Evolutionary conservation across 2,888 invertebrate species (phyloP).

Genomic region (Minunthozetes semirufus): DNA sequence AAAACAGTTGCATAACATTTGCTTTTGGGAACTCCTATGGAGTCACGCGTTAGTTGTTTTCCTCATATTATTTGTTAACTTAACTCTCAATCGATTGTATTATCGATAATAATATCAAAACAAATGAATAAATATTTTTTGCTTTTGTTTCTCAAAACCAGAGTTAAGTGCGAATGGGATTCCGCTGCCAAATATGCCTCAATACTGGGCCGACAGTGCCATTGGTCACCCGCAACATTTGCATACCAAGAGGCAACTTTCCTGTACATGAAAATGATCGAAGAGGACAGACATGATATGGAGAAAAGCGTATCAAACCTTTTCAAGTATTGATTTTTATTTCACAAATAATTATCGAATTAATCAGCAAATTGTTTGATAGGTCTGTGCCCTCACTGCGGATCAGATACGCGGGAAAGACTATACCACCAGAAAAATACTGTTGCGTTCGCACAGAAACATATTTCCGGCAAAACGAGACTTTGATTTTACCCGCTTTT

Average conservation of each 20-base stretch:
- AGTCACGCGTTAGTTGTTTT: slow-evolving; percentile 60
- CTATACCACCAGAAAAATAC: slow-evolving; percentile 94
- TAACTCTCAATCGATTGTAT: neutral
- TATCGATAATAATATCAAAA: too few relatives aligned
- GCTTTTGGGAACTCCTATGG: slow-evolving; percentile 93
- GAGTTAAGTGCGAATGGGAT: slow-evolving; percentile 62
- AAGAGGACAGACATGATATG: slow-evolving; percentile 49
- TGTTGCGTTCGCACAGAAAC: slow-evolving; percentile 75
- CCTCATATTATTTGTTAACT: neutral
- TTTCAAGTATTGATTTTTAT: neutral
- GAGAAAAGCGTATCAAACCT: slow-evolving; percentile 51
- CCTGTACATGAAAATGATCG: slow-evolving; percentile 63
- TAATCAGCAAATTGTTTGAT: too few relatives aligned
- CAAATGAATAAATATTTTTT: too few relatives aligned
- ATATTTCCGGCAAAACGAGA: slow-evolving; percentile 65
- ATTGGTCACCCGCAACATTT: slow-evolving; percentile 88
- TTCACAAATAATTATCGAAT: neutral
- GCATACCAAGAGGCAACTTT: slow-evolving; percentile 79
- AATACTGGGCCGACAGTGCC: slow-evolving; percentile 65
- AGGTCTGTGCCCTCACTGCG: slow-evolving; percentile 64
- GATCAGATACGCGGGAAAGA: slow-evolving; percentile 89
- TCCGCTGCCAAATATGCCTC: slow-evolving; percentile 66
- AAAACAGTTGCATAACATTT: slow-evolving; percentile 85
- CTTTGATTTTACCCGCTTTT: slow-evolving; percentile 69
- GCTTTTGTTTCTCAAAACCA: slow-evolving; percentile 47